Base-by-base conservation (phyloP, 2,888 invertebrate species). In the Pammene fasciana region DNA sequence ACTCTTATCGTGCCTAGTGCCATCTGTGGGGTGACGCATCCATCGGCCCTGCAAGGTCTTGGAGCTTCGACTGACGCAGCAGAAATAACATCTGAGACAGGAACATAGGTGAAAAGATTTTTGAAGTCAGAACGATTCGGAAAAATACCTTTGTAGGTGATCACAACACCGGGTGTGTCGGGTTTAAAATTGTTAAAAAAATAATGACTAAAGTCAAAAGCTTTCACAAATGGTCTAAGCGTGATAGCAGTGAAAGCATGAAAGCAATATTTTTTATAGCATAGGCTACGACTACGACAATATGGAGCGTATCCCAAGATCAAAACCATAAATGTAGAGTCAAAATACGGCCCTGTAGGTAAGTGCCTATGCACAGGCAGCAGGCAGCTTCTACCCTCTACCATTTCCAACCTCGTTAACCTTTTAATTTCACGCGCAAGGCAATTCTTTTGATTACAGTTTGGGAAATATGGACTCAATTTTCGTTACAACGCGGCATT, bases 361-460 rank as follows among this genome's bases (percentile, higher is more conserved):
- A 26, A 26, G 26, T 26, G 26, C 26, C 26, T 26, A 26, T 26
- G 36, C 60, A 36, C 46, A 60, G n/a, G n/a, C n/a, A n/a, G n/a
- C 13, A n/a, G 26, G 43, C 10, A 18, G 18, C 18, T 57, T 13
- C 43, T 59, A 57, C 57, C 43, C 57, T 59, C 26, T 61, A 52
- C 62, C 62, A 62, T 62, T 62, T 41, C 41, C 72, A 75, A 76
- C 75, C 78, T 73, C 72, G 76, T 81, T 82, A 76, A 83, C 85
- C 82, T 83, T 84, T 83, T 73, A 79, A 78, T 79, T 67, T 76
- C 73, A 76, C 48, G 60, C 48, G 18, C 38, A 56, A 50, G 16
- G 38, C 34, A 68, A 68, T 68, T 60, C 57, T 65, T 34, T 56
- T 55, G 65, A 70, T 65, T 70, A 70, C 59, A 48, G 56, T 65